These are phyloP conservation scores for Parnassius apollo DNA, from an alignment of 2,888 invertebrate species.

Conservation along the genomic window DNA sequence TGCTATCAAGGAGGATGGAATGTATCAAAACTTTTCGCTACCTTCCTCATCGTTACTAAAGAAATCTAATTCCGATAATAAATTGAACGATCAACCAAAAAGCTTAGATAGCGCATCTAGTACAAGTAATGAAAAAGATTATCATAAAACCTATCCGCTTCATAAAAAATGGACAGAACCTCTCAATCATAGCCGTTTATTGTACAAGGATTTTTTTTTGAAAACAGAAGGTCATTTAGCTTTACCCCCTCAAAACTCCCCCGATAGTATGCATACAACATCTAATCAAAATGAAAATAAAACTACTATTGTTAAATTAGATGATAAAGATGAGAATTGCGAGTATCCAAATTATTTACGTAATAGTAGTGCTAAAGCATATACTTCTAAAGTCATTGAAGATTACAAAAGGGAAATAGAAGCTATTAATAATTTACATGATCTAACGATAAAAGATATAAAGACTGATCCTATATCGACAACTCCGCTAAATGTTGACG, in stretches of 20 bases:
- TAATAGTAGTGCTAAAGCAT: slow-evolving; percentile 72
- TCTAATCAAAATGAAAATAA: slow-evolving; percentile 42
- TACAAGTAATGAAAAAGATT: slow-evolving; percentile 52
- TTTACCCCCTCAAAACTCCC: slow-evolving; percentile 65
- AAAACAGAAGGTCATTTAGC: slow-evolving; percentile 67
- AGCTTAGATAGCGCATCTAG: slow-evolving; percentile 62
- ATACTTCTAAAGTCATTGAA: slow-evolving; percentile 77
- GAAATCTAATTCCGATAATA: slow-evolving; percentile 47
- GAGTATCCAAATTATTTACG: slow-evolving; percentile 71
- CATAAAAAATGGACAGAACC: slow-evolving; percentile 61
- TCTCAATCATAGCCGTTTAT: slow-evolving; percentile 68
- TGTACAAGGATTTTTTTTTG: slow-evolving; percentile 73
- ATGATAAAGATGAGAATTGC: slow-evolving; percentile 44
- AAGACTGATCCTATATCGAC: slow-evolving; percentile 69
- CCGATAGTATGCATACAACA: slow-evolving; percentile 44
- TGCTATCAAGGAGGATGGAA: slow-evolving; percentile 59
- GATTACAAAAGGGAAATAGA: slow-evolving; percentile 77
- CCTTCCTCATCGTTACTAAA: slow-evolving; percentile 53
- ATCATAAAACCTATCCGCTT: slow-evolving; percentile 46
- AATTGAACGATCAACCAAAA: slow-evolving; percentile 56
- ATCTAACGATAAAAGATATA: slow-evolving; percentile 74
- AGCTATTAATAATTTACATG: slow-evolving; percentile 72
- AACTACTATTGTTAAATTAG: slow-evolving; percentile 34
- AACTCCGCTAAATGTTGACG: slow-evolving; percentile 67
- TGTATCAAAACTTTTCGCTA: slow-evolving; percentile 56